phyloP scores from a whole-genome alignment of 2,113 vertebrate genomes.

The Bos javanicus region DNA sequence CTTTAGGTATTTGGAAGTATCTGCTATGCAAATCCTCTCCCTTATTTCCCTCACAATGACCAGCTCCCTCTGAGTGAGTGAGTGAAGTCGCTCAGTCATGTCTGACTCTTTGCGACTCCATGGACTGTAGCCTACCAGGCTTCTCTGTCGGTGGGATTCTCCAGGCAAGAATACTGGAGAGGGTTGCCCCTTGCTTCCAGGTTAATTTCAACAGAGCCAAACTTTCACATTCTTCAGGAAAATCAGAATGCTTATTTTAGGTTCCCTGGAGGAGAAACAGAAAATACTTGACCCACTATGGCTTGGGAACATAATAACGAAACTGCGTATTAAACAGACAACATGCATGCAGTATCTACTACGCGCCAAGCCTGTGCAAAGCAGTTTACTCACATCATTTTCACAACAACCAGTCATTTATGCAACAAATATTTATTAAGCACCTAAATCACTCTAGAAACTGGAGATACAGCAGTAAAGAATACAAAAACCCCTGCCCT shows the following conservation, averaged over 20 bases:
- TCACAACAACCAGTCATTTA: not conserved
- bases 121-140: not conserved
- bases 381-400: not conserved
- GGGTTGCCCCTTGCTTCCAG: not conserved
- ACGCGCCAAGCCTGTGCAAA: not conserved
- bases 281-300: not conserved
- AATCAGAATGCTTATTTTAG: not conserved
- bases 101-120: not conserved
- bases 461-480: conserved; percentile 24
- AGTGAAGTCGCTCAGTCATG: fast-evolving
- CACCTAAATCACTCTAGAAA: conserved; percentile 59
- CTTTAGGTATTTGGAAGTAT: not conserved
- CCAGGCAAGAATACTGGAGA: not conserved
- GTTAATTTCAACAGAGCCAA: not conserved
- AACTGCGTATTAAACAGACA: not conserved
- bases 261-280: not conserved
- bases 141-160: not conserved
- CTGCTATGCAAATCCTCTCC: not conserved
- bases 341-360: not conserved
- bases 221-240: not conserved
- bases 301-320: not conserved
- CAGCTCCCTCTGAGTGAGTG: not conserved
- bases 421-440: conserved; percentile 59
- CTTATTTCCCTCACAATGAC: not conserved
- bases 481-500: conserved; percentile 7